Evolutionary conservation across 2,888 invertebrate genomes (phyloP), one percentile per base, ranked within the genome.

Genomic region (Trachelus troglodyta): DNA sequence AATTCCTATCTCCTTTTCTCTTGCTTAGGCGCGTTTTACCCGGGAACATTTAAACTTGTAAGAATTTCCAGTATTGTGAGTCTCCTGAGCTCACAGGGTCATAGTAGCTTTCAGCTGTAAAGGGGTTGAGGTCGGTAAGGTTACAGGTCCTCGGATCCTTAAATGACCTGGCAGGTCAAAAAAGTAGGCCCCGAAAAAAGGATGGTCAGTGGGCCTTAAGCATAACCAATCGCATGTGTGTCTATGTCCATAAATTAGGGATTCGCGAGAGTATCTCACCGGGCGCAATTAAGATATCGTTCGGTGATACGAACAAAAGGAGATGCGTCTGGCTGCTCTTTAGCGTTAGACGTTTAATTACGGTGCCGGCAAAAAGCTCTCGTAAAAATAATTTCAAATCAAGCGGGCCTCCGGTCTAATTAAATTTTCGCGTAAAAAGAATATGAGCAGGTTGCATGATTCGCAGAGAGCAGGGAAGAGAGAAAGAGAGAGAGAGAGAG

Each of bases 381-480:
- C 85, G 87, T 88, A 87, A 88, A 88, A 87, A 87, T 88, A 87
- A 88, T 88, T 87, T 88, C 86, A 87, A 88, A 88, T 87, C 87
- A 85, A 83, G 84, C 84, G 79, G 83, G 77, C 82, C 85, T 83
- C 80, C 85, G 85, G 84, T 87, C 87, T 88, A 89, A 88, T 89
- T 88, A 88, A 88, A 89, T 89, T 89, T 89, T 85, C 82, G 84
- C 82, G 85, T 83, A 85, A 87, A 87, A 86, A 85, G 83, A 84
- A 81, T 69, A 69, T 33, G 69, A 69, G 69, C 69, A 30, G 31
- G 30, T n/a, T 40, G 40, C 40, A 40, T 15, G 40, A 40, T 40
- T 40, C 40, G 15, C 4, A 40, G 40, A 40, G 40, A 40, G 4
- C 12, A 37, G 37, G 1, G 37, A 0, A 12, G 1, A 12, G 37